Conservation (phyloP, 2,888 invertebrate genomes). For the Pyrochroa serraticornis region DNA sequence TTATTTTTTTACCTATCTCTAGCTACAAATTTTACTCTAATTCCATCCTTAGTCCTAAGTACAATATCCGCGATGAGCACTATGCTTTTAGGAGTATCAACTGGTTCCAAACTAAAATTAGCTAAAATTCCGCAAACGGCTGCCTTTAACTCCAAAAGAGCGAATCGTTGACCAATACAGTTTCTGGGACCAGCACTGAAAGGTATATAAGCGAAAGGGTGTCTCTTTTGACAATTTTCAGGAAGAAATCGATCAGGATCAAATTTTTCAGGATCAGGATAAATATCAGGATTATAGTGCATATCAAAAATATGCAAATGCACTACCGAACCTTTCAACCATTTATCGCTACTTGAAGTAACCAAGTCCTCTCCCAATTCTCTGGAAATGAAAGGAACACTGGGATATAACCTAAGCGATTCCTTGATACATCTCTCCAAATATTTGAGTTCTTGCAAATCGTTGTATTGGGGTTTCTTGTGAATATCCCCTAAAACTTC, state of each 20-base stretch:
- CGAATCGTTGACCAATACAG: constrained; percentile 45
- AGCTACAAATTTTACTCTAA: constrained; percentile 50
- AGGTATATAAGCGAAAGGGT: constrained; percentile 55
- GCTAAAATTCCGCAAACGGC: constrained; percentile 62
- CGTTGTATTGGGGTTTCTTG: constrained; percentile 61
- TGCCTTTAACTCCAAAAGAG: constrained; percentile 51
- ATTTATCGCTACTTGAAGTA: constrained; percentile 34
- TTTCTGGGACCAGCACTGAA: constrained; percentile 56
- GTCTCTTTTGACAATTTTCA: constrained; percentile 50
- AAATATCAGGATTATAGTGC: constrained; percentile 58
- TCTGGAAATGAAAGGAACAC: constrained; percentile 69
- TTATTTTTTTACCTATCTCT: constrained; percentile 14
- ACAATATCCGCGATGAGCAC: constrained; percentile 59
- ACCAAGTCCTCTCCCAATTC: constrained; percentile 28
- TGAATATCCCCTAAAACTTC: constrained; percentile 34
- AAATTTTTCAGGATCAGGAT: constrained; percentile 56
- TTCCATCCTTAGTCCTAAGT: constrained; percentile 56
- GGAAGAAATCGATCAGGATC: constrained; percentile 55
- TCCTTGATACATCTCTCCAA: constrained; percentile 72
- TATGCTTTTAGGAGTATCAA: constrained; percentile 57
- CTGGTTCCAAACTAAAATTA: constrained; percentile 60
- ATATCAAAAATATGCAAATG: constrained; percentile 62
- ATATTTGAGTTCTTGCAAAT: constrained; percentile 66
- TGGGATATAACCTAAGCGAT: constrained; percentile 67
- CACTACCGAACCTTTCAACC: constrained; percentile 61